phyloP scores from a whole-genome alignment of 2,888 invertebrate genomes.

The Pegoplata infirma region DNA sequence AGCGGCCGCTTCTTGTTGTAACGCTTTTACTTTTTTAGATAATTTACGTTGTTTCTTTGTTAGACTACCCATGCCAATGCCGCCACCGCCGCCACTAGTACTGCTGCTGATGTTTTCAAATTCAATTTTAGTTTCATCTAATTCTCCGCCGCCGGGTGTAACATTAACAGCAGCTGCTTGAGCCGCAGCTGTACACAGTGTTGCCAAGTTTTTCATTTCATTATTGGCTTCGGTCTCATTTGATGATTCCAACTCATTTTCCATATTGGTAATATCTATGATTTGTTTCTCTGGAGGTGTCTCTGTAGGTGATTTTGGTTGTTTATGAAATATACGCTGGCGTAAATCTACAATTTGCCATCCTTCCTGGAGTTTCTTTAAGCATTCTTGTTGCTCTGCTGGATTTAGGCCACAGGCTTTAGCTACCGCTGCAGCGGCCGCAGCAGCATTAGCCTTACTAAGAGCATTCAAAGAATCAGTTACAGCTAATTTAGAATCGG shows the following conservation, averaged over 20 bases:
- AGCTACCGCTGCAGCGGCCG: constrained; percentile 63
- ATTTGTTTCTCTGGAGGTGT: constrained; percentile 72
- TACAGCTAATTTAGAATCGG: constrained; percentile 62
- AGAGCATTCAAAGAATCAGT: constrained; percentile 68
- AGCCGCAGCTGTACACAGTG: constrained; percentile 73
- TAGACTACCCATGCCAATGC: no score
- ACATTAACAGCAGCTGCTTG: constrained; percentile 71
- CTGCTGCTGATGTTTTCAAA: constrained; percentile 14
- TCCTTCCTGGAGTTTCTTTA: constrained; percentile 73
- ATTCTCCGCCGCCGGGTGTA: constrained; percentile 22
- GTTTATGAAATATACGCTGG: constrained; percentile 75
- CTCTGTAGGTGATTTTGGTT: constrained; percentile 78
- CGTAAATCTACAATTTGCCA: constrained; percentile 75
- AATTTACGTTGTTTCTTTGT: constrained; percentile 54
- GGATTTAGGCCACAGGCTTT: constrained; percentile 64
- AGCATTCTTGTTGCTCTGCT: constrained; percentile 67
- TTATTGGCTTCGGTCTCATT: constrained; percentile 65
- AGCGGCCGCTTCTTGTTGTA: constrained; percentile 49
- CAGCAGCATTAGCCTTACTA: constrained; percentile 59
- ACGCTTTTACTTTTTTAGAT: constrained; percentile 51
- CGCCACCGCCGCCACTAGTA: constrained; percentile 1
- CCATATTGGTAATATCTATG: constrained; percentile 56
- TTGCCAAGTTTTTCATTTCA: constrained; percentile 74
- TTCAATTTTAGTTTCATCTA: constrained; percentile 34
- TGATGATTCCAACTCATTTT: constrained; percentile 35